Evolutionary conservation across 2,888 invertebrate species (phyloP), one percentile per base, ranked within the genome.

Genomic region (Scaptodrosophila latifasciaeformis): DNA sequence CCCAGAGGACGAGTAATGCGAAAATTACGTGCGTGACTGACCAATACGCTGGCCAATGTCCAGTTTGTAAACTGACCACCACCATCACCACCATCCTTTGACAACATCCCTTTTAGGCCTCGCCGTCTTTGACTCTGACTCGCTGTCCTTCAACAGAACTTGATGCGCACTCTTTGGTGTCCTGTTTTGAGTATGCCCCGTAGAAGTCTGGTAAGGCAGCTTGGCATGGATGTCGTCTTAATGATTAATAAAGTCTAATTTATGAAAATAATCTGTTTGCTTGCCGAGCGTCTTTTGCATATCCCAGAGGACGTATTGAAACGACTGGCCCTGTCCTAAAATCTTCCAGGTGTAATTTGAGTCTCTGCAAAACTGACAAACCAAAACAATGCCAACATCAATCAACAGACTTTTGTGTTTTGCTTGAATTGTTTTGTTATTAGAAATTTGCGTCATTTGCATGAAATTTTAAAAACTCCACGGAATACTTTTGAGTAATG

Each of bases 171-270:
- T n/a, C n/a, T n/a, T n/a, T 9, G 10, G 21, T 43, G 40, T 70
- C 65, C 67, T 61, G 62, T 63, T 52, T 51, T 40, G 51, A 52
- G 37, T 2, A 34, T 34, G n/a, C 13, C 34, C 15, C 15, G 12
- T 13, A 34, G 12, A n/a, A 34, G 7, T 13, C 13, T 13, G 1
- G 13, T 34, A n/a, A n/a, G n/a, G n/a, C n/a, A n/a, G n/a, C n/a
- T n/a, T n/a, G n/a, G 21, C 54, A 24, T 48, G 65, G 66, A 24
- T 83, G 82, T 78, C 83, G 63, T 72, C 80, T 78, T 82, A 81
- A 76, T 76, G 68, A 82, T 82, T 84, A 82, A 83, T 82, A 79
- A 83, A 81, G 77, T 69, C 69, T 81, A 81, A 83, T 82, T 82
- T 82, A 82, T 82, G 77, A 82, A 82, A 71, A 75, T 80, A 82